These are phyloP conservation scores for Argopecten irradians DNA, from an alignment of 1,140 invertebrate genomes.

Conservation along the genomic window DNA sequence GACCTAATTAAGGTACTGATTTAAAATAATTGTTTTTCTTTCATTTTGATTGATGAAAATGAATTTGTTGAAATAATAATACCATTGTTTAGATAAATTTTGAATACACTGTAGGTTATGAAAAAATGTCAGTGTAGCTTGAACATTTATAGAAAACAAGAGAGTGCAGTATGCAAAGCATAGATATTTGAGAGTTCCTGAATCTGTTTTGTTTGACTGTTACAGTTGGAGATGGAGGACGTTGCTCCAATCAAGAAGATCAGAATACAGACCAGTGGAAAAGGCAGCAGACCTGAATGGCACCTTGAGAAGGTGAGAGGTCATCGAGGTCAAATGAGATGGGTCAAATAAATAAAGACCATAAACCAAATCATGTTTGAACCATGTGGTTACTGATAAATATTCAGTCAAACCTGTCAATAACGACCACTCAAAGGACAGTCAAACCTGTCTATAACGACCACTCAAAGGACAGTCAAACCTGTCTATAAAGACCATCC, in stretches of 20 bases:
- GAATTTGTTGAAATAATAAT: neutral
- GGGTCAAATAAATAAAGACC: neutral
- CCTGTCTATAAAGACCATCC: no score
- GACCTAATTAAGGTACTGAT: conserved; percentile 71
- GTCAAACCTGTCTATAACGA: no score
- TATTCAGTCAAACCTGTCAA: no score
- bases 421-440: no score
- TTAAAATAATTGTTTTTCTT: neutral
- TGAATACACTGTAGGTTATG: no score
- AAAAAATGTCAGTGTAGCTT: no score
- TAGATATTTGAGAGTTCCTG: neutral
- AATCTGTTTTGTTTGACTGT: neutral
- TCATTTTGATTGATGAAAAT: neutral
- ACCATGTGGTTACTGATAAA: no score
- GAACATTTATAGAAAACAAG: neutral
- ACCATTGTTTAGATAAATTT: neutral
- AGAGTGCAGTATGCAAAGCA: neutral
- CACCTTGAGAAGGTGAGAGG: conserved; percentile 72
- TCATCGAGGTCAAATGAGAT: neutral
- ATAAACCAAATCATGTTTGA: no score
- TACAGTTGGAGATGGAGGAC: conserved; percentile 75
- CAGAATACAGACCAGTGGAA: conserved; percentile 70
- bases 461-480: no score
- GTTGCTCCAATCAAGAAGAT: conserved; percentile 76
- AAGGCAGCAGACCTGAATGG: conserved; percentile 73